phyloP scores from a whole-genome alignment of 2,888 invertebrate genomes.

The Mesorhabditis sp. region DNA sequence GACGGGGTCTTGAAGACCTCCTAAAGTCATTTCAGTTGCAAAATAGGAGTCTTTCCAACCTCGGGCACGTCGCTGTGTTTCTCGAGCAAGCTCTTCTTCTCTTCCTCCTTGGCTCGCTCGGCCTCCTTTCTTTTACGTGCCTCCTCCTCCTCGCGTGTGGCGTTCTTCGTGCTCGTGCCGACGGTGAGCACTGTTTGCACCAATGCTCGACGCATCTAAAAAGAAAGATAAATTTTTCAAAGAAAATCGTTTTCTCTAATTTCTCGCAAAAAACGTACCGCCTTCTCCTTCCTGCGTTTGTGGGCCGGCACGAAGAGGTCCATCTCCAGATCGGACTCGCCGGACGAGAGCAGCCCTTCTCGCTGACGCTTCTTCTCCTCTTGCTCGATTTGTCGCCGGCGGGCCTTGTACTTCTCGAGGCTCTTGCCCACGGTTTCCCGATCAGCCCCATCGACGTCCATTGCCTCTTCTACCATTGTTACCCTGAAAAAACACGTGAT shows the following conservation, averaged over 20 bases:
- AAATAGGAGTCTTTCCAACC: no score
- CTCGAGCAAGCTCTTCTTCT: conserved; percentile 70
- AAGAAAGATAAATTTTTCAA: neutral
- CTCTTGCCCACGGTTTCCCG: neutral
- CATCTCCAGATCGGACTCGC: conserved; percentile 66
- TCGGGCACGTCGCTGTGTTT: conserved; percentile 75
- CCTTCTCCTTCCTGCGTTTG: conserved; percentile 75
- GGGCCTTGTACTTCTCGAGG: conserved; percentile 27
- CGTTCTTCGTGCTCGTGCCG: conserved; percentile 70
- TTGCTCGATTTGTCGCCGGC: conserved; percentile 38
- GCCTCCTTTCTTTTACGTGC: conserved; percentile 69
- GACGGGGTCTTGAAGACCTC: conserved; percentile 56
- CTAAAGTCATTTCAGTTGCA: conserved; percentile 5
- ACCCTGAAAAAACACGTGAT: no score
- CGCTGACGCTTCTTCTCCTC: conserved; percentile 29
- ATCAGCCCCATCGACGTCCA: no score
- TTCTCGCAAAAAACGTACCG: neutral
- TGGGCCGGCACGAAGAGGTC: conserved; percentile 89
- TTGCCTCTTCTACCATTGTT: no score
- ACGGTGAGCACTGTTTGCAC: conserved; percentile 36
- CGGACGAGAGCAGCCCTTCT: conserved; percentile 50
- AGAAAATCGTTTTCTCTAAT: neutral
- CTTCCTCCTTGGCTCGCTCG: conserved; percentile 47
- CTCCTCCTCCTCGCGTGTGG: conserved; percentile 58
- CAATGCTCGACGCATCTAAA: conserved; percentile 23